These are phyloP conservation scores for Drosophila leonis DNA, from an alignment of 2,888 invertebrate genomes.

Conservation along the genomic window DNA sequence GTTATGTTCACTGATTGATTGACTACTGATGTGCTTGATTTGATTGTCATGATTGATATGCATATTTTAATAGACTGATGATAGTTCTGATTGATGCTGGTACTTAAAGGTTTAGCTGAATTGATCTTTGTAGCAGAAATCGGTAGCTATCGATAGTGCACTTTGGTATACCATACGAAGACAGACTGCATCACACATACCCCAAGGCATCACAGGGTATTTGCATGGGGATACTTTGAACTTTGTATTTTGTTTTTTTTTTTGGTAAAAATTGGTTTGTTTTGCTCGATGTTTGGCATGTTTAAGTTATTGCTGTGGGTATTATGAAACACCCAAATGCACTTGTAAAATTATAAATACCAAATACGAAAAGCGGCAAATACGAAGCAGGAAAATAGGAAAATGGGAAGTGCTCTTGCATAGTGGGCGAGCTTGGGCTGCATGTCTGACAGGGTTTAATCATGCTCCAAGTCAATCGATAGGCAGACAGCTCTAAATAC, in stretches of 20 bases:
- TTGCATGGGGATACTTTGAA: background rate
- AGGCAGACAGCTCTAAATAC: conserved; percentile 15
- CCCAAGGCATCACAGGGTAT: background rate
- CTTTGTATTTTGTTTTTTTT: background rate
- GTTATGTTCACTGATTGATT: background rate
- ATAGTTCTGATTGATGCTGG: too few relatives aligned
- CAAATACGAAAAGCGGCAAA: background rate
- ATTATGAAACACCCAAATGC: conserved; percentile 14
- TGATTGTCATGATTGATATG: too few relatives aligned
- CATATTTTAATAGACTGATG: too few relatives aligned
- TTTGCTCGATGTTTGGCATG: conserved; percentile 27
- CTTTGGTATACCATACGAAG: background rate
- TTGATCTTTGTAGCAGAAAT: background rate
- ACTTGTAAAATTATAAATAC: conserved; percentile 32
- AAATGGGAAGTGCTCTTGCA: background rate
- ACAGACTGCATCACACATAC: background rate
- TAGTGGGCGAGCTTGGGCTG: conserved; percentile 39
- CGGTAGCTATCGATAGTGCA: background rate
- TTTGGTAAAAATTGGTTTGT: conserved; percentile 28
- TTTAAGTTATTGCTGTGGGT: conserved; percentile 18
- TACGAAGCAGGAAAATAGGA: background rate
- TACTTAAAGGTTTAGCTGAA: too few relatives aligned
- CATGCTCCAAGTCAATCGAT: conserved; percentile 56
- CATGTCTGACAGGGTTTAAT: conserved; percentile 73
- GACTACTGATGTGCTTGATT: background rate